Conservation (phyloP, 2,113 vertebrate species). For the Zosterops japonicus region DNA sequence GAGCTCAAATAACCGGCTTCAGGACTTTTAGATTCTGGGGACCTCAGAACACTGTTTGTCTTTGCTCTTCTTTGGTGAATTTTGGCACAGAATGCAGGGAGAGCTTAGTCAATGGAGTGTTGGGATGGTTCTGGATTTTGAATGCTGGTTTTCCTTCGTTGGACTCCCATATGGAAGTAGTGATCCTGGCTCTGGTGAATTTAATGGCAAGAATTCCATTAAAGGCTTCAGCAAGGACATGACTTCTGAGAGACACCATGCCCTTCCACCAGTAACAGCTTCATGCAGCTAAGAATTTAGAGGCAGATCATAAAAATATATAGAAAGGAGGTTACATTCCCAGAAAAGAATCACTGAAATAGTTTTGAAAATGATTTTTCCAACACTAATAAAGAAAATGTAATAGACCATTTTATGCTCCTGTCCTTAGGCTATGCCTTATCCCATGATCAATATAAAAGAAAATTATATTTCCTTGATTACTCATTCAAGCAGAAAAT, state of each 20-base stretch:
- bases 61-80: neutral
- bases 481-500: constrained; percentile 66
- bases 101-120: neutral
- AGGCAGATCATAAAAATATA: constrained; percentile 6
- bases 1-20: neutral
- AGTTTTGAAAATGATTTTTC: constrained; percentile 61
- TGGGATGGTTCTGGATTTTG: neutral
- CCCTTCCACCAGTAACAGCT: neutral
- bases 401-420: constrained; percentile 61
- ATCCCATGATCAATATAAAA: constrained; percentile 50
- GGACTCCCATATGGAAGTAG: neutral
- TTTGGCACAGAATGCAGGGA: neutral
- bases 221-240: neutral
- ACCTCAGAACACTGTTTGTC: neutral
- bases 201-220: neutral
- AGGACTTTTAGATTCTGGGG: neutral
- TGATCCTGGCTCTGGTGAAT: neutral
- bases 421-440: constrained; percentile 34
- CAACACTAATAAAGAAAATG: constrained; percentile 57
- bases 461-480: constrained; percentile 64
- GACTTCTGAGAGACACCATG: neutral
- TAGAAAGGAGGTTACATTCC: constrained; percentile 24
- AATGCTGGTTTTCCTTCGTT: neutral
- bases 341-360: constrained; percentile 35
- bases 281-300: neutral